phyloP scores from a whole-genome alignment of 1,140 invertebrate species.

The Aphelinus certus region DNA sequence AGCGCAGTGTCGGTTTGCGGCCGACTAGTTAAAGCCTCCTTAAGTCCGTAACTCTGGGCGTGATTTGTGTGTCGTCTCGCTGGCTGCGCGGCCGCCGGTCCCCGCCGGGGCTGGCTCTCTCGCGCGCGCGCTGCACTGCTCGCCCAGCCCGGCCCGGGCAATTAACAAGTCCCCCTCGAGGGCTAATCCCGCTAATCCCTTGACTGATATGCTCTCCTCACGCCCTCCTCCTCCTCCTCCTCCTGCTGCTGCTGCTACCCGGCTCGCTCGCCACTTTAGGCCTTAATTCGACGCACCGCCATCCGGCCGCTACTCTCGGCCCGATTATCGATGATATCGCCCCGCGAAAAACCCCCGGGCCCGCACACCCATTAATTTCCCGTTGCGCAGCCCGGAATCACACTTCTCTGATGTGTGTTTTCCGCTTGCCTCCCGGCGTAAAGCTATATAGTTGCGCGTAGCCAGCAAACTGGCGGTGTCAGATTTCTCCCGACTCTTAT shows the following conservation, averaged over 20 bases:
- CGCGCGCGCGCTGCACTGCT: slow-evolving; percentile 27
- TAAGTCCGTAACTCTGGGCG: slow-evolving; percentile 57
- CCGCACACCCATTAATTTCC: slow-evolving; percentile 25
- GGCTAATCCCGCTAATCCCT: slow-evolving; percentile 60
- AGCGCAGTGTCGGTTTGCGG: slow-evolving; percentile 46
- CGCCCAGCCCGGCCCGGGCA: slow-evolving; percentile 47
- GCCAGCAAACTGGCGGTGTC: not conserved
- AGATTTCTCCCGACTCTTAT: not conserved
- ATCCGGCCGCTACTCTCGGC: not conserved
- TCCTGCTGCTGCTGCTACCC: slow-evolving; percentile 4
- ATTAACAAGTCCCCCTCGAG: slow-evolving; percentile 60
- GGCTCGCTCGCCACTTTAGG: not conserved
- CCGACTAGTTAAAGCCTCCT: slow-evolving; percentile 55
- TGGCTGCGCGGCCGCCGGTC: slow-evolving; percentile 16
- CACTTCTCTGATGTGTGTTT: no score
- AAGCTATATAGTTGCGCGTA: no score
- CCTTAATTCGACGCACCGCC: slow-evolving; percentile 24
- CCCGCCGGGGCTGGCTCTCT: slow-evolving; percentile 35
- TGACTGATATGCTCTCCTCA: slow-evolving; percentile 55
- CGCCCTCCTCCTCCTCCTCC: slow-evolving; percentile 29
- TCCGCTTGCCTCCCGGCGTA: no score
- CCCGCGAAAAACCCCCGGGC: not conserved
- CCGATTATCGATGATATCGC: not conserved
- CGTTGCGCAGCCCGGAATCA: not conserved
- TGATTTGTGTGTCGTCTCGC: slow-evolving; percentile 53